Conservation (phyloP, 2,113 vertebrate species). For the Agapornis roseicollis region DNA sequence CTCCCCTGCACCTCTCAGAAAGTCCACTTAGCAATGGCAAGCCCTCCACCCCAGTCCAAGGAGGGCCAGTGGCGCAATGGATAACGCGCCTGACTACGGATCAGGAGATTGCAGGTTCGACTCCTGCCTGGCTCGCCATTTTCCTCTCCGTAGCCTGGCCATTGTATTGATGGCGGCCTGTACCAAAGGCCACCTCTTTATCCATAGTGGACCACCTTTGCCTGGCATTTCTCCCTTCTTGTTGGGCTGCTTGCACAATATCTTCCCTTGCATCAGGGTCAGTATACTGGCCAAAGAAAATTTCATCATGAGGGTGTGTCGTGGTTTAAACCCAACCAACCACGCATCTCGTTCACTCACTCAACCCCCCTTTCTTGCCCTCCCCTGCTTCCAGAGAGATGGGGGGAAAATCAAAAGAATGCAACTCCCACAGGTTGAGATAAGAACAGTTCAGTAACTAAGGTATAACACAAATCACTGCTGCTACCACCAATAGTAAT, state of each 20-base stretch:
- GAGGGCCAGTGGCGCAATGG: conserved; percentile 75
- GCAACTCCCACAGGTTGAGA: no score
- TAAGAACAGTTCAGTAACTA: no score
- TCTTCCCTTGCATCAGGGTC: fast-evolving
- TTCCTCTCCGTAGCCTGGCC: no score
- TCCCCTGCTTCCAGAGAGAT: no score
- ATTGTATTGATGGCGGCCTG: neutral
- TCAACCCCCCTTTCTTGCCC: no score
- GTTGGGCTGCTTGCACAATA: neutral
- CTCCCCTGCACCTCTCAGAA: neutral
- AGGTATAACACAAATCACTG: no score
- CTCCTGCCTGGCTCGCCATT: conserved; percentile 79
- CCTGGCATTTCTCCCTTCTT: neutral
- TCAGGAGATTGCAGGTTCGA: conserved; percentile 80
- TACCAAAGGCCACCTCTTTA: neutral
- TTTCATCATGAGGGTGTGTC: fast-evolving
- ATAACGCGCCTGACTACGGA: conserved; percentile 73
- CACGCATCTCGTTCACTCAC: no score
- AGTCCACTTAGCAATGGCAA: neutral
- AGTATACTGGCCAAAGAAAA: neutral
- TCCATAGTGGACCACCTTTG: neutral
- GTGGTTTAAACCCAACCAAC: no score
- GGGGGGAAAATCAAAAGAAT: no score
- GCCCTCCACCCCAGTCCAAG: neutral
- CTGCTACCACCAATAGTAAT: no score